These are phyloP conservation scores for Anhinga rufa DNA, from an alignment of 2,113 vertebrate genomes.

Conservation along the genomic window DNA sequence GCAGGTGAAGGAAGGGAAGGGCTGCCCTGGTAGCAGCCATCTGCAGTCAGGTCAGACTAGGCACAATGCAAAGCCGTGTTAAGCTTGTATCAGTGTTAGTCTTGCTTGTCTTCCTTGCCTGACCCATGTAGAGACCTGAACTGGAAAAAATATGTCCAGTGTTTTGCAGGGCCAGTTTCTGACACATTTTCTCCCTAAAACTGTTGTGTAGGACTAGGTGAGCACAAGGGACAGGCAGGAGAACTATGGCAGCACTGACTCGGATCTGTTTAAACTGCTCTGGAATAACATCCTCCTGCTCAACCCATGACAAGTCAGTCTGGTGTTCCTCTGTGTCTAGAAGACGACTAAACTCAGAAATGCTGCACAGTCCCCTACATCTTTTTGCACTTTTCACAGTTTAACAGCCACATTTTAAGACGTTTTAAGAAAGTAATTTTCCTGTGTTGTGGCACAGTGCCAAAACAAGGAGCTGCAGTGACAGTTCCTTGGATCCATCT, in stretches of 20 bases:
- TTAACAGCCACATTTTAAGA: neutral
- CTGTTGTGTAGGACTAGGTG: neutral
- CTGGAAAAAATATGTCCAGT: neutral
- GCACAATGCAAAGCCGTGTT: neutral
- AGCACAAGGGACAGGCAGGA: neutral
- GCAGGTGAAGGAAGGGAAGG: neutral
- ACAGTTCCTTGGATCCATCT: neutral
- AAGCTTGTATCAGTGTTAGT: neutral
- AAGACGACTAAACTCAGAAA: neutral
- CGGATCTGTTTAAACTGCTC: neutral
- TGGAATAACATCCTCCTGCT: neutral
- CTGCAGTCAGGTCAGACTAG: neutral
- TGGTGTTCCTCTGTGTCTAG: neutral
- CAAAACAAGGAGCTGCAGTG: neutral
- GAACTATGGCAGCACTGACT: neutral
- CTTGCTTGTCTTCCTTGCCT: neutral
- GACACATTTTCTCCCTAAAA: neutral
- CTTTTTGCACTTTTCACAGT: neutral
- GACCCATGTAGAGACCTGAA: neutral
- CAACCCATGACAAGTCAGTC: neutral
- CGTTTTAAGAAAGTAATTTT: neutral
- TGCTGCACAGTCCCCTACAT: neutral
- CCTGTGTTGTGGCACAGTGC: neutral
- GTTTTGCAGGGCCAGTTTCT: neutral
- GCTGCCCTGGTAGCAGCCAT: accelerated